phyloP scores from a whole-genome alignment of 2,888 invertebrate genomes.

The Drosophila limbata region DNA sequence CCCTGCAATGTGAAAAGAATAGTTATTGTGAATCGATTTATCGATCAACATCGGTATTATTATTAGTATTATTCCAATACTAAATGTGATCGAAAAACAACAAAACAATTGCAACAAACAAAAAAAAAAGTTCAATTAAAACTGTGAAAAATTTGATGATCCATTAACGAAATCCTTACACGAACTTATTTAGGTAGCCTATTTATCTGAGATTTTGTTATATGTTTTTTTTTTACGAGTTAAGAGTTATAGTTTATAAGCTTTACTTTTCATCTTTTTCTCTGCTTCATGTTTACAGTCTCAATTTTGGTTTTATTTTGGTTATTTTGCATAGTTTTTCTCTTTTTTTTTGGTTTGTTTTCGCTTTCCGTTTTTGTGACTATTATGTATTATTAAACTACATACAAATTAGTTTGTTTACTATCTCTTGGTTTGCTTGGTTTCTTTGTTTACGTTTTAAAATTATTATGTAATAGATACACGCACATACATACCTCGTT shows the following conservation, averaged over 20 bases:
- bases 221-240: conserved; percentile 40
- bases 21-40: background rate
- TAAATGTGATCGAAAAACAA: conserved; percentile 21
- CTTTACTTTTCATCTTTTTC: conserved; percentile 48
- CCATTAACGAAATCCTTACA: conserved; percentile 59
- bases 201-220: conserved; percentile 61
- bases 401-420: conserved; percentile 69
- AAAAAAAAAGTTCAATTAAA: background rate
- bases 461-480: conserved; percentile 63
- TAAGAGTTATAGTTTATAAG: conserved; percentile 56
- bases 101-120: conserved; percentile 17
- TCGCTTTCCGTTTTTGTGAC: conserved; percentile 49
- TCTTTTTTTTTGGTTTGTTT: conserved; percentile 55
- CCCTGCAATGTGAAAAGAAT: conserved; percentile 30
- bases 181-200: conserved; percentile 76
- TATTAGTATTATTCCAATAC: background rate
- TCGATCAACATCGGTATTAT: background rate
- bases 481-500: conserved; percentile 53
- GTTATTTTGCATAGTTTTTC: conserved; percentile 73
- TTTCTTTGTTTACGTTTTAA: conserved; percentile 46
- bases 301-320: conserved; percentile 72
- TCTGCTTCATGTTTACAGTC: conserved; percentile 71
- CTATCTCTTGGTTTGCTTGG: conserved; percentile 56
- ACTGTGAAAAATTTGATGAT: conserved; percentile 27
- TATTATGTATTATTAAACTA: conserved; percentile 65